Percentiles rank a stretch among this genome's conserved stretches.
These are phyloP conservation scores for Trypoxylon attenuatum DNA, from an alignment of 2,888 invertebrate species.

Conservation along the genomic window DNA sequence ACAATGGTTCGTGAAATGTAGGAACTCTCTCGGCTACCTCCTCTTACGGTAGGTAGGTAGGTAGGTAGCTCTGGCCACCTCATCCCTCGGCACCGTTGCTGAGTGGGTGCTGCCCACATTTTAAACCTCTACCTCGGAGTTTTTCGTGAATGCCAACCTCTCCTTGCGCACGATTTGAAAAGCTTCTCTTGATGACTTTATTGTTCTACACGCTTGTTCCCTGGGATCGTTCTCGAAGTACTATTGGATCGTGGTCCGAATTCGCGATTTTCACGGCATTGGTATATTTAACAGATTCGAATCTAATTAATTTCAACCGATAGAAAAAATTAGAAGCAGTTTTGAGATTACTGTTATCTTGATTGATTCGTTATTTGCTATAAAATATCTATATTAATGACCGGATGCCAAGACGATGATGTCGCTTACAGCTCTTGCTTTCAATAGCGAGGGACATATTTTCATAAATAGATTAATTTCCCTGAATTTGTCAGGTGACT, in stretches of 20 bases:
- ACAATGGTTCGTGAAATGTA: slow-evolving; percentile 58
- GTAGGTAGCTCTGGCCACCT: slow-evolving; percentile 8
- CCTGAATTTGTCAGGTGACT: slow-evolving; percentile 51
- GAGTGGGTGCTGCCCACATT: slow-evolving; percentile 54
- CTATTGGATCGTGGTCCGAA: neutral
- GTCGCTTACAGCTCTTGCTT: too few relatives aligned
- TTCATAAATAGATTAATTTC: slow-evolving; percentile 55
- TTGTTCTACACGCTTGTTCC: slow-evolving; percentile 58
- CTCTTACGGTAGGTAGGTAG: too few relatives aligned
- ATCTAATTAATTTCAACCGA: too few relatives aligned
- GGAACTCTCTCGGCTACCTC: slow-evolving; percentile 55
- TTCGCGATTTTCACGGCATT: too few relatives aligned
- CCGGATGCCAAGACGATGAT: too few relatives aligned
- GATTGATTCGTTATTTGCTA: too few relatives aligned
- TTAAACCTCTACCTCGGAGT: slow-evolving; percentile 52
- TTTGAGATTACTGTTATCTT: too few relatives aligned
- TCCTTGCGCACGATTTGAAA: slow-evolving; percentile 48
- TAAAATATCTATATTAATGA: too few relatives aligned
- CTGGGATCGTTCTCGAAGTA: slow-evolving; percentile 29
- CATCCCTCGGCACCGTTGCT: neutral
- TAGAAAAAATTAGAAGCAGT: too few relatives aligned
- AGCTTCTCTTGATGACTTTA: slow-evolving; percentile 59
- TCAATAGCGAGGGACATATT: slow-evolving; percentile 27
- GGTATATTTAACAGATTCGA: too few relatives aligned
- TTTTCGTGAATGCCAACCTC: slow-evolving; percentile 42